phyloP scores from a whole-genome alignment of 2,888 invertebrate genomes.

The Pseudoips prasinana region DNA sequence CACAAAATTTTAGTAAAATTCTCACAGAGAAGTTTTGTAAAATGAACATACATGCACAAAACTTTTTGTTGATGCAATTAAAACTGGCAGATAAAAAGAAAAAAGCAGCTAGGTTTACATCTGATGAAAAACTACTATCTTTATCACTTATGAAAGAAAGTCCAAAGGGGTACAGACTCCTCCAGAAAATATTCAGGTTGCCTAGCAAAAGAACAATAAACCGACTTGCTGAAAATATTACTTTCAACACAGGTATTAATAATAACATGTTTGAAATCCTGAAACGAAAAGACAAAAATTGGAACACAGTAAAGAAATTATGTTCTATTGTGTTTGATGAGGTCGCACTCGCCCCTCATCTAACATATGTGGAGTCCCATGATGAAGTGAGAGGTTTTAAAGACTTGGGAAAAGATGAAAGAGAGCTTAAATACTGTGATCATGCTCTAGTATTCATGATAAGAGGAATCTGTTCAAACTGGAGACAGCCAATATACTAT shows the following conservation, averaged over 20 bases:
- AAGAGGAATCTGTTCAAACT: conserved; percentile 16
- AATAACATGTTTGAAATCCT: conserved; percentile 4
- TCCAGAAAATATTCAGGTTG: conserved; percentile 6
- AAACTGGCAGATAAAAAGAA: conserved; percentile 1
- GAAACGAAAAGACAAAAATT: background rate
- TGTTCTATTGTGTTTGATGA: conserved; percentile 30
- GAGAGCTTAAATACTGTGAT: conserved; percentile 12
- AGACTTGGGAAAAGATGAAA: conserved; percentile 12
- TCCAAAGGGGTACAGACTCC: conserved; percentile 6
- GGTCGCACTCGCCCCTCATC: conserved; percentile 17
- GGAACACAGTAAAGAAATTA: conserved; percentile 12
- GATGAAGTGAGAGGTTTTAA: conserved; percentile 20
- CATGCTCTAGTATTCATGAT: conserved; percentile 31
- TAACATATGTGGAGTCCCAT: conserved; percentile 15
- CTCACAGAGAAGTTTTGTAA: too few species aligned
- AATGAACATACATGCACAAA: background rate
- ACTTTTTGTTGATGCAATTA: conserved; percentile 4
- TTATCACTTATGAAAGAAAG: conserved; percentile 7
- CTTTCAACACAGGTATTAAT: background rate
- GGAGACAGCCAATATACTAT: conserved; percentile 22
- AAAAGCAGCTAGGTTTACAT: conserved; percentile 1
- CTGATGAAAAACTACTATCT: conserved; percentile 9
- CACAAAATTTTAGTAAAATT: too few species aligned
- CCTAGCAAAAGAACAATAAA: conserved; percentile 2
- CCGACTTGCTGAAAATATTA: background rate